Evolutionary conservation across 2,113 vertebrate species (phyloP).

Genomic region (Corydoras sp.): DNA sequence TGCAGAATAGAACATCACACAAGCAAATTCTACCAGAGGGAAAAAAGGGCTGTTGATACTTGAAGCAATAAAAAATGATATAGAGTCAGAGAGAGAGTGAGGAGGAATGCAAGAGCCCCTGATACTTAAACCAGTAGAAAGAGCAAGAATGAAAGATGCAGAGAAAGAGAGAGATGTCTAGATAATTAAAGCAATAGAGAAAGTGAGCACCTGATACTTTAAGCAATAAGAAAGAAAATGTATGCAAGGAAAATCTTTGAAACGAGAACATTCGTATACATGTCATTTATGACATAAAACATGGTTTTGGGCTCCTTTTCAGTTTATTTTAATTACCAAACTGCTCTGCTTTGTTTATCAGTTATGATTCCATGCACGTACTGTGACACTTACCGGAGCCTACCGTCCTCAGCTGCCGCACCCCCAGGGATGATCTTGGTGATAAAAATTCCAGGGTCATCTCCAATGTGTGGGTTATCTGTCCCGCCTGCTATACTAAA

Average conservation of each 20-base stretch:
- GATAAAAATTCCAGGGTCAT: conserved; percentile 97
- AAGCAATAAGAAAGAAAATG: too few species aligned
- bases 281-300: neutral
- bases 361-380: neutral
- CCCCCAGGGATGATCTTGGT: conserved; percentile 98
- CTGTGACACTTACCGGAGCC: conserved; percentile 75
- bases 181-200: neutral
- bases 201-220: too few species aligned
- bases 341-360: neutral
- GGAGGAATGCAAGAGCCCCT: neutral
- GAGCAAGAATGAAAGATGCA: neutral
- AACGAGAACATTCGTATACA: neutral
- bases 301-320: neutral
- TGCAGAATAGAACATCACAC: too few species aligned
- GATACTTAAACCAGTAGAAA: neutral
- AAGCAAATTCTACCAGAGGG: too few species aligned
- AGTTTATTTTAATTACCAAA: conserved; percentile 2
- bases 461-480: conserved; percentile 94
- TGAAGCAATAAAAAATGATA: neutral
- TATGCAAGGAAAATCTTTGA: too few species aligned
- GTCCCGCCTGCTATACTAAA: conserved; percentile 96
- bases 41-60: too few species aligned
- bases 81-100: conserved; percentile 7
- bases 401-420: conserved; percentile 90
- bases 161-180: neutral